Percentiles rank a stretch among this genome's conserved stretches.
phyloP scores from a whole-genome alignment of 2,797 vertebrate species.

The Lagodon rhomboides region DNA sequence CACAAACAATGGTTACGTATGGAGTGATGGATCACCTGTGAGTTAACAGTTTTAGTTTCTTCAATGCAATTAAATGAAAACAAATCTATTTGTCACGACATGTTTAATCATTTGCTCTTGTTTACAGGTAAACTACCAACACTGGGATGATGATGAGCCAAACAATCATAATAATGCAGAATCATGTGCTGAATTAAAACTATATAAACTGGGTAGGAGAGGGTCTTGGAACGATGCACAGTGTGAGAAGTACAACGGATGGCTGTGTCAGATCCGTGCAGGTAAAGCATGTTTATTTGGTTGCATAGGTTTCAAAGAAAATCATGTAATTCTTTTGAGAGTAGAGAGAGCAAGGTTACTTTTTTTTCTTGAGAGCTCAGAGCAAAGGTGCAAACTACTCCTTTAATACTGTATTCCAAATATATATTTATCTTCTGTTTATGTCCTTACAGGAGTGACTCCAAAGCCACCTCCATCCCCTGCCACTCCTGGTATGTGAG shows the following conservation, averaged over 20 bases:
- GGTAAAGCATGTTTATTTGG: conserved; percentile 74
- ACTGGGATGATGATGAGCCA: conserved; percentile 89
- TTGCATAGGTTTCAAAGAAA: background rate
- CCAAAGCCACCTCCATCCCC: conserved; percentile 31
- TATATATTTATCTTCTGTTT: background rate
- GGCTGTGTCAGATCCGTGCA: conserved; percentile 91
- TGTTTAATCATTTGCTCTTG: background rate
- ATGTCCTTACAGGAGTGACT: conserved; percentile 82
- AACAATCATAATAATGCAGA: conserved; percentile 89
- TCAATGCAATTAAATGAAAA: background rate
- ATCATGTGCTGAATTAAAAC: conserved; percentile 84
- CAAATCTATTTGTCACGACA: background rate
- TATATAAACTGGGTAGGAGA: rapidly evolving
- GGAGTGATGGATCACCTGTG: conserved; percentile 92
- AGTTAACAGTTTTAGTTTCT: conserved; percentile 71
- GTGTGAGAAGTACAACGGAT: conserved; percentile 85
- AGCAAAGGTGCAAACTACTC: background rate
- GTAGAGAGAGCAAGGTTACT: background rate
- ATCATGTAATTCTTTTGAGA: background rate
- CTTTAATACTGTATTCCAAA: background rate
- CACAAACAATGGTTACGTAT: conserved; percentile 86
- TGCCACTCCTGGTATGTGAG: conserved; percentile 16
- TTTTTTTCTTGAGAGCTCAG: conserved; percentile 2
- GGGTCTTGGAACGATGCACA: conserved; percentile 88
- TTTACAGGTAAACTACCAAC: conserved; percentile 87